These are phyloP conservation scores for Lophura nycthemera DNA, from an alignment of 2,113 vertebrate genomes.

Conservation along the genomic window DNA sequence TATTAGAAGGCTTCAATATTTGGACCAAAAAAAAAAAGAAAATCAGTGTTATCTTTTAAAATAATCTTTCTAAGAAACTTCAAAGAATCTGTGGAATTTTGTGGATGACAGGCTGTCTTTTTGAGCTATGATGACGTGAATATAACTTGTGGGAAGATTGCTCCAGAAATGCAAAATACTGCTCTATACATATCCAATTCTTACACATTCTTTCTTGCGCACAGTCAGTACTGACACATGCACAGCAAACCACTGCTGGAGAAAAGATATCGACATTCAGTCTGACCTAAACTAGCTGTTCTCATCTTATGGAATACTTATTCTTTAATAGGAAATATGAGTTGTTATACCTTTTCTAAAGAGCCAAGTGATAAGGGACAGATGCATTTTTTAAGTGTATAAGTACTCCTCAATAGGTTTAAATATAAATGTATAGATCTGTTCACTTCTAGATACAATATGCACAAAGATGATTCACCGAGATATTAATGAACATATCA, in stretches of 20 bases:
- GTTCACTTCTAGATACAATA: background rate
- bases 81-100: background rate
- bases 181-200: background rate
- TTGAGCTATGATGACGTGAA: background rate
- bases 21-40: background rate
- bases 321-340: background rate
- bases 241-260: background rate
- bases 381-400: background rate
- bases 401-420: background rate
- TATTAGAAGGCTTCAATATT: background rate
- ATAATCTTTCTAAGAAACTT: background rate
- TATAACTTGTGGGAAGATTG: background rate
- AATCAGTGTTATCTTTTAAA: background rate
- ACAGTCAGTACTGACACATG: background rate
- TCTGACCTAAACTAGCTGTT: background rate
- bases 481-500: background rate
- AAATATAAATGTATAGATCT: background rate
- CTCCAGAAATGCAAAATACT: background rate
- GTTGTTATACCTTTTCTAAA: background rate
- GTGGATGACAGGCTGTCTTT: background rate
- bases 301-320: background rate
- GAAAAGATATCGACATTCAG: background rate
- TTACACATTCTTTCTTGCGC: background rate
- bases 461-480: background rate
- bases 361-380: background rate